Evolutionary conservation across 37 sponge, comb jelly and placozoan genomes (phyloP).

Genomic region (Cladorhizidae sp.): DNA sequence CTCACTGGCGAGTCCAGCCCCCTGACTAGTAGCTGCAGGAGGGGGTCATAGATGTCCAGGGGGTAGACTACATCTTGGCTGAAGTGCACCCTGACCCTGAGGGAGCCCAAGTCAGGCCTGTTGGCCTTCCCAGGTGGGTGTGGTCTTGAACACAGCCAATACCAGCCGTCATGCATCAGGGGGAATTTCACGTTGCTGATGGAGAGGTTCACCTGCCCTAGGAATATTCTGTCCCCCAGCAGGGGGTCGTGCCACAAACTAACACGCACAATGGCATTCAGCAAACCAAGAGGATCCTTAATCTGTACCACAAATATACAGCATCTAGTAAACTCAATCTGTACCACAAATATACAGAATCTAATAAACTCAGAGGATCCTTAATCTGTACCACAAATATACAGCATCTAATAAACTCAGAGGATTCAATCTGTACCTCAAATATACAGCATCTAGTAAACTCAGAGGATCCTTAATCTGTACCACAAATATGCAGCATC

Average conservation of each 20-base stretch:
- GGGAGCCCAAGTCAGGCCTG: conserved; percentile 34
- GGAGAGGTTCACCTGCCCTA: conserved; percentile 64
- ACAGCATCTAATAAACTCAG: no score
- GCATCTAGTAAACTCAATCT: no score
- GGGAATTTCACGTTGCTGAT: not conserved
- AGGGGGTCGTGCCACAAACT: conserved; percentile 42
- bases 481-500: no score
- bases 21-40: conserved; percentile 30
- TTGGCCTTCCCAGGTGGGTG: not conserved
- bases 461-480: no score
- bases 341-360: no score
- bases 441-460: no score
- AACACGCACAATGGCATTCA: conserved; percentile 20
- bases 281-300: not conserved
- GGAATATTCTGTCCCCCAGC: conserved; percentile 43
- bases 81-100: conserved; percentile 35
- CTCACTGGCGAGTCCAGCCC: conserved; percentile 15
- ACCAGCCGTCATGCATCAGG: conserved; percentile 33
- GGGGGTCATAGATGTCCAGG: conserved; percentile 37
- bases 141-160: conserved; percentile 28
- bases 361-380: no score
- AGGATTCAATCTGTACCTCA: no score
- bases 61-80: conserved; percentile 41
- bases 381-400: no score
- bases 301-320: not conserved